These are phyloP conservation scores for Dissostichus mawsoni DNA, from an alignment of 2,113 vertebrate species.

Conservation along the genomic window DNA sequence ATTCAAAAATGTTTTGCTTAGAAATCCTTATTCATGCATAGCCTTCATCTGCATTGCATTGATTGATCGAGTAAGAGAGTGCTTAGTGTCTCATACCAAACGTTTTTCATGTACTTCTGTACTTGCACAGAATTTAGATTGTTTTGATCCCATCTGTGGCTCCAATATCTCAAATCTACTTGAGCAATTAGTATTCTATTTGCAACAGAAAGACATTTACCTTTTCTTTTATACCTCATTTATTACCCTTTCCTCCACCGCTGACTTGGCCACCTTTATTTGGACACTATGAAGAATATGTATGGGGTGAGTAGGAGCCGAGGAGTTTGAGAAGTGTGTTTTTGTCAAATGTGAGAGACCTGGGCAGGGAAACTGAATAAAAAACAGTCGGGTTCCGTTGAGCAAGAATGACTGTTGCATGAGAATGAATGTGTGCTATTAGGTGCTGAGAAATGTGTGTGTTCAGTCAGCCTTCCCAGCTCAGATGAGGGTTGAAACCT, in stretches of 20 bases:
- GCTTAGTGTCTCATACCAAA: background rate
- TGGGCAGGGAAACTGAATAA: constrained; percentile 1
- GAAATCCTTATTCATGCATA: background rate
- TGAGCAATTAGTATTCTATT: background rate
- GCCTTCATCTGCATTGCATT: constrained; percentile 4
- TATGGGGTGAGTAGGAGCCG: background rate
- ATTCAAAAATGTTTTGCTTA: background rate
- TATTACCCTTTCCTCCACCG: background rate
- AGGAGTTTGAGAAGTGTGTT: background rate
- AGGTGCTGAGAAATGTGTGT: background rate
- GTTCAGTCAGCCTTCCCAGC: constrained; percentile 15
- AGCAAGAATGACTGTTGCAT: constrained; percentile 7
- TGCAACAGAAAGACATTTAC: constrained; percentile 6
- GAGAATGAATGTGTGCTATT: background rate
- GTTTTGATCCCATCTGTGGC: background rate
- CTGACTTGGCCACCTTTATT: constrained; percentile 22
- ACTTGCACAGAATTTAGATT: background rate
- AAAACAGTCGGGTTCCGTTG: background rate
- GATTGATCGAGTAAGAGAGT: background rate
- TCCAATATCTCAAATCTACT: background rate
- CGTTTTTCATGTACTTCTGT: background rate
- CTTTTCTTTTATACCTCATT: constrained; percentile 4
- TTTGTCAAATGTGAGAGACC: constrained; percentile 15
- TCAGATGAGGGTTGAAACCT: constrained; percentile 5
- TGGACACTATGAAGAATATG: constrained; percentile 4